Base-by-base conservation (phyloP, 2,797 vertebrate species). In the Scolopax rusticola region DNA sequence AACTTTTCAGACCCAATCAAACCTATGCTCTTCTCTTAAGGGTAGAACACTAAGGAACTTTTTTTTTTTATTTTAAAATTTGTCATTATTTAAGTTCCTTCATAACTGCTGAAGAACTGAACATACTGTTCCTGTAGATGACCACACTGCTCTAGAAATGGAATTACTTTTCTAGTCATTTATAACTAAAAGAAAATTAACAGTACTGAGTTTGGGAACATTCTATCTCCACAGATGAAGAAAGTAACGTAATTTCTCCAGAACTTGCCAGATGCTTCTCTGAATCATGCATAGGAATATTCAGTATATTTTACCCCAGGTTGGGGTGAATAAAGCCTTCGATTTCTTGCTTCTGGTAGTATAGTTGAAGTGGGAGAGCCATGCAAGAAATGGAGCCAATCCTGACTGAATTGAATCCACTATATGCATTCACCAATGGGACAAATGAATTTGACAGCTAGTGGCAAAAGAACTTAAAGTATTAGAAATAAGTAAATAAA, bases 111-210 rank as follows among this genome's bases (percentile, higher is more conserved):
- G 91, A 68, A 28, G 48, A 94, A 87, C 48, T 82, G 87, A 94
- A 84, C 59, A 60, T 76, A 57, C 18, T 84, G 45, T 92, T 91
- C 83, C 87, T 15, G 13, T 50, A 73, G 84, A 84, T 94, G 87
- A 96, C 89, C 87, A 73, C 16, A 48, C 3, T 82, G 32, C 6
- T 80, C 70, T 77, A 84, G 74, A 93, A 93, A 90, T 27, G 15
- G 12, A 50, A 87, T 84, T 76, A 69, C 25, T 87, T 86, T 88
- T 86, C 79, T 41, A 84, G 38, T 84, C 28, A 74, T 54, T 83
- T 89, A 50, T 67, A 87, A 57, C 75, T 87, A 77, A 20, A 76
- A 56, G 59, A 68, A 10, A 86, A 83, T 92, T 88, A 87, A 50
- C 38, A 89, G 43, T n/a, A 41, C 70, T 74, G 48, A 77, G 18